Percentiles rank a stretch among this genome's conserved stretches.
Conservation (phyloP, 2,113 vertebrate genomes). For the Limanda limanda region DNA sequence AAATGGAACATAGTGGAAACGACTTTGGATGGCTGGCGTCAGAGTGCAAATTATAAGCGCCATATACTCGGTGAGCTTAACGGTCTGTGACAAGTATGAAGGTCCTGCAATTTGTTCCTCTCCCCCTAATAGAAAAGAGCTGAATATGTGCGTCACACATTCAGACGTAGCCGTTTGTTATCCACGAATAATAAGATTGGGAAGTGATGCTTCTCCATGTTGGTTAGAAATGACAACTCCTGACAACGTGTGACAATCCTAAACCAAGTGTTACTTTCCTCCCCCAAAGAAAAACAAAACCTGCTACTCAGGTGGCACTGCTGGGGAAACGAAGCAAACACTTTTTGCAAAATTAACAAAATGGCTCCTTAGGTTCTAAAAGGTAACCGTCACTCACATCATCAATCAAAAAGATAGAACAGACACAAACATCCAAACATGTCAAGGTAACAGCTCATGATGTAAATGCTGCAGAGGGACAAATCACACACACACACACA, state of each 20-base stretch:
- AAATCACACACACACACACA: no score
- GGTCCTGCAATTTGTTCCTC: not conserved
- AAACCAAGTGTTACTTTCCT: no score
- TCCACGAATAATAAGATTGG: not conserved
- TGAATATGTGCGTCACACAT: not conserved
- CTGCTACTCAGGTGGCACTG: no score
- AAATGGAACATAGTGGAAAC: not conserved
- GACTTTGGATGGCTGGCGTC: not conserved
- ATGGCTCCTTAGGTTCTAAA: no score
- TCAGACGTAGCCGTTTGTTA: not conserved
- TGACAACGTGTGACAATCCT: no score
- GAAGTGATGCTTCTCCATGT: not conserved
- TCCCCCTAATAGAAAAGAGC: not conserved
- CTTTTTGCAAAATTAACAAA: no score
- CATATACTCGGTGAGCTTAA: slow-evolving; percentile 1
- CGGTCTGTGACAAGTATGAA: not conserved
- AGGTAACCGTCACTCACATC: no score
- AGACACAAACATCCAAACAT: no score
- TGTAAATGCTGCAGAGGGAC: not conserved
- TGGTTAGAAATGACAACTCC: not conserved
- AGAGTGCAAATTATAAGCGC: not conserved
- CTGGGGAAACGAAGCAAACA: no score
- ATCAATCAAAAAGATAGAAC: no score
- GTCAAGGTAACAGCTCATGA: not conserved
- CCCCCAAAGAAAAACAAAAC: no score